A percentile compares a stretch with the other conserved stretches of the same genome.
phyloP scores from a whole-genome alignment of 2,797 vertebrate genomes.

The Halcyon badia region DNA sequence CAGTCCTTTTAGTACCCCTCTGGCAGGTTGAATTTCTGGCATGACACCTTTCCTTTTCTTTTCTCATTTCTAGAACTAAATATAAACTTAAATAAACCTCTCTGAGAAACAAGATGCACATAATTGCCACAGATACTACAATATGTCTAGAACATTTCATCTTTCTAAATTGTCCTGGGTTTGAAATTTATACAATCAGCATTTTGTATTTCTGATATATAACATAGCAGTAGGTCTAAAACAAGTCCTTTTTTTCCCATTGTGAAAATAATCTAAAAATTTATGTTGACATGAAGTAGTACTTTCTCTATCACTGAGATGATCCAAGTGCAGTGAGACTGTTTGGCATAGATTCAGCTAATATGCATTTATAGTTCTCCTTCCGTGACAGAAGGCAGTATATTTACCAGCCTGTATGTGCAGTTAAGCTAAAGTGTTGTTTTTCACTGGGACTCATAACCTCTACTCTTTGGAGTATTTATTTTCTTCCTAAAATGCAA shows the following conservation, averaged over 20 bases:
- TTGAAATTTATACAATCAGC: slow-evolving; percentile 24
- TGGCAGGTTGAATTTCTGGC: not conserved
- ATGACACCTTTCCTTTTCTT: not conserved
- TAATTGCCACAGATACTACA: slow-evolving; percentile 20
- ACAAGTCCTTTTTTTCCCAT: not conserved
- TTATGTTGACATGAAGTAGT: slow-evolving; percentile 40
- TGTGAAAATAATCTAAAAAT: slow-evolving; percentile 51
- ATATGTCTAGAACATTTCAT: slow-evolving; percentile 2
- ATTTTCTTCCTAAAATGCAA: slow-evolving; percentile 51
- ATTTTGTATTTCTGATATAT: slow-evolving; percentile 29
- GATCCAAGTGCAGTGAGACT: slow-evolving; percentile 34
- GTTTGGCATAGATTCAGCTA: slow-evolving; percentile 51
- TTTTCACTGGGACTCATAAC: slow-evolving; percentile 61
- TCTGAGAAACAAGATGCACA: not conserved
- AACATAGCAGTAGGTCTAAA: slow-evolving; percentile 12
- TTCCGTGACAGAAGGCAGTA: slow-evolving; percentile 58
- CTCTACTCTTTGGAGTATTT: slow-evolving; percentile 57
- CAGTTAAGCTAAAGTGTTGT: slow-evolving; percentile 47
- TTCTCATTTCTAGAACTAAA: not conserved
- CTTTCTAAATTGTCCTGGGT: not conserved
- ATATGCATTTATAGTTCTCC: slow-evolving; percentile 61
- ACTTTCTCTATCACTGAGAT: slow-evolving; percentile 15
- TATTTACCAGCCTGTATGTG: slow-evolving; percentile 49
- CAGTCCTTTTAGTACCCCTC: not conserved
- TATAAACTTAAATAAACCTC: slow-evolving; percentile 24